Evolutionary conservation across 2,797 vertebrate species (phyloP).

Genomic region (Salmo trutta): DNA sequence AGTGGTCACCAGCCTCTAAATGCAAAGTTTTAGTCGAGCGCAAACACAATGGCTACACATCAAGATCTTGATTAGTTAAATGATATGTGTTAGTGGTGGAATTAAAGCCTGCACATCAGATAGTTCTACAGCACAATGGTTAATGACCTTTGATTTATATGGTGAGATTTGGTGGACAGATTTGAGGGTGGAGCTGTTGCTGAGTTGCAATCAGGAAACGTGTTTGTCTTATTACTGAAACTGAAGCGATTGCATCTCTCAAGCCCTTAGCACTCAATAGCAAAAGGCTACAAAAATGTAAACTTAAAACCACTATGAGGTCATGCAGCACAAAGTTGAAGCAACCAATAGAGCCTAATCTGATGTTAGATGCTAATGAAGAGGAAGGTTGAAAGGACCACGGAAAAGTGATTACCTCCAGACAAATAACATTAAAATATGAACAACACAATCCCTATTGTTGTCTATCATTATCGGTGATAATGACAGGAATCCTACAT

Average conservation of each 20-base stretch:
- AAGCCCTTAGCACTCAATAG: not conserved
- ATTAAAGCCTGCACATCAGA: no score
- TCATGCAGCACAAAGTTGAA: not conserved
- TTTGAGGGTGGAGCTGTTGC: no score
- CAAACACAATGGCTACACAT: not conserved
- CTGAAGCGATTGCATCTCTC: no score
- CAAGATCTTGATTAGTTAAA: no score
- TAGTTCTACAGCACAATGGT: no score
- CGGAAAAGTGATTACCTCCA: conserved; percentile 18
- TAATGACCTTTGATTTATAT: no score
- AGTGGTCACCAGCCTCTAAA: not conserved
- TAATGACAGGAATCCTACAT: not conserved
- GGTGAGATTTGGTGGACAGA: no score
- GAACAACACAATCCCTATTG: not conserved
- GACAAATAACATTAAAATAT: conserved; percentile 18
- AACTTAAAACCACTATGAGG: not conserved
- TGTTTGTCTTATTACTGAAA: no score
- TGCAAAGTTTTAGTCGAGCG: no score
- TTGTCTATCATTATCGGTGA: not conserved
- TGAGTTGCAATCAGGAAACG: no score
- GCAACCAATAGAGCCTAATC: not conserved
- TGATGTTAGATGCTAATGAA: not conserved
- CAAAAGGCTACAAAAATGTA: not conserved
- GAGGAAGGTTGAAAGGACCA: not conserved
- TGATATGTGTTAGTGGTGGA: no score